Base-by-base conservation (phyloP, 2,888 invertebrate genomes). In the Synergus gifuensis region DNA sequence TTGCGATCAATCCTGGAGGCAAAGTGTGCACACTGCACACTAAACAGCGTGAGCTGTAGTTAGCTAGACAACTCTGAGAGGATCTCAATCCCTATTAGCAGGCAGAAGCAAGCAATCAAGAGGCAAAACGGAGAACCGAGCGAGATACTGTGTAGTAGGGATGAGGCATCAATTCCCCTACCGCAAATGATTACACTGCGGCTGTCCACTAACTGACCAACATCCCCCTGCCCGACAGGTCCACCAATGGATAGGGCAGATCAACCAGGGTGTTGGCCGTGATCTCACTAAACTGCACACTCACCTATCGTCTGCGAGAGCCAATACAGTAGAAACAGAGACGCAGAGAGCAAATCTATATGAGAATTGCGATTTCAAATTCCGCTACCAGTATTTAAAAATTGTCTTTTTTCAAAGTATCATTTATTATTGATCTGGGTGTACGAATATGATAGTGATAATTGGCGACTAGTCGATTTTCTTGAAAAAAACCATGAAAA, bases 171-270 rank as follows among this genome's bases (percentile, higher is more conserved):
- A 87, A 89, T 89, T 89, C 87, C 86, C 82, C 85, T 83, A 89
- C 91, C 91, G 86, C 91, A 91, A 91, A 91, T 91, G 91, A 91
- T 91, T 91, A 91, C 91, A 90, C 88, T 90, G 91, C 88, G 91
- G 91, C 85, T 85, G 85, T 89, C 89, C 89, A 85, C 91, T 90
- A 91, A 91, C 90, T 90, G 89, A 89, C 89, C 89, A 84, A 84
- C 84, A 85, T 87, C 86, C 85, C 85, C 86, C 86, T 79, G 80
- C 81, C 80, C 82, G 69, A 62, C 73, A 76, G 78, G 78, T 79
- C 80, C 80, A 77, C 79, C 81, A 78, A 81, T 76, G 28, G 80
- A 81, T 78, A 77, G 79, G 67, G 78, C 79, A 78, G 49, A 84
- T 82, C 81, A 82, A 83, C 81, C 76, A 76, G 63, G 28, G 76